A percentile compares a stretch with the other conserved stretches of the same genome.
phyloP scores from a whole-genome alignment of 2,888 invertebrate genomes.

The Trachelus iudaicus region DNA sequence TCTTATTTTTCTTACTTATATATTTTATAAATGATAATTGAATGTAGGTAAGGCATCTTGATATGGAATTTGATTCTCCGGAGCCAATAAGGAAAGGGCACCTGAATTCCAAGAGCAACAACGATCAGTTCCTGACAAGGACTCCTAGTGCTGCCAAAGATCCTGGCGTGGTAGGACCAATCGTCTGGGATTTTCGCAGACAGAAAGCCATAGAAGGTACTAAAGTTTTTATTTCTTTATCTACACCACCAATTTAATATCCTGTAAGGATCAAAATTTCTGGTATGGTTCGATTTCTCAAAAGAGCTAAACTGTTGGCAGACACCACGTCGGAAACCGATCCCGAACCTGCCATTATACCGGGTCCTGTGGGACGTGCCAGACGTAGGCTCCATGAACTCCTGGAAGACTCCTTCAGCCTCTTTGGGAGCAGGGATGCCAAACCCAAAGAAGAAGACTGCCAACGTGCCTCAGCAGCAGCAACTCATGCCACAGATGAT shows the following conservation, averaged over 20 bases:
- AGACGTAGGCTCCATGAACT: slow-evolving; percentile 80
- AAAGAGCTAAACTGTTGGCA: slow-evolving; percentile 25
- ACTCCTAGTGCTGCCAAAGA: slow-evolving; percentile 78
- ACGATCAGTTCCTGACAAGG: slow-evolving; percentile 68
- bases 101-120: slow-evolving; percentile 34
- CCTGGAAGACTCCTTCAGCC: slow-evolving; percentile 82
- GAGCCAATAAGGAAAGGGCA: slow-evolving; percentile 48
- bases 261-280: background rate
- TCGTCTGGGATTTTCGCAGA: slow-evolving; percentile 85
- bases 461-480: slow-evolving; percentile 20
- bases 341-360: slow-evolving; percentile 38
- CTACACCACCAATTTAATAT: background rate
- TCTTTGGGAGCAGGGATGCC: slow-evolving; percentile 76
- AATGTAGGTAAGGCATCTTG: slow-evolving; percentile 52
- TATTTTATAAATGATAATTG: background rate
- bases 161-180: slow-evolving; percentile 85
- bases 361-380: slow-evolving; percentile 72
- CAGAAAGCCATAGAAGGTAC: slow-evolving; percentile 68
- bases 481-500: slow-evolving; percentile 36
- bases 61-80: slow-evolving; percentile 54
- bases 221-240: background rate
- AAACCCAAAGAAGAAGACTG: slow-evolving; percentile 62
- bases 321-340: slow-evolving; percentile 43
- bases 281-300: slow-evolving; percentile 17
- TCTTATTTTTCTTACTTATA: background rate